Percentiles rank a stretch among this genome's conserved stretches.
Evolutionary conservation across 1,140 invertebrate genomes (phyloP).

Genomic region (Antheraea mylitta): DNA sequence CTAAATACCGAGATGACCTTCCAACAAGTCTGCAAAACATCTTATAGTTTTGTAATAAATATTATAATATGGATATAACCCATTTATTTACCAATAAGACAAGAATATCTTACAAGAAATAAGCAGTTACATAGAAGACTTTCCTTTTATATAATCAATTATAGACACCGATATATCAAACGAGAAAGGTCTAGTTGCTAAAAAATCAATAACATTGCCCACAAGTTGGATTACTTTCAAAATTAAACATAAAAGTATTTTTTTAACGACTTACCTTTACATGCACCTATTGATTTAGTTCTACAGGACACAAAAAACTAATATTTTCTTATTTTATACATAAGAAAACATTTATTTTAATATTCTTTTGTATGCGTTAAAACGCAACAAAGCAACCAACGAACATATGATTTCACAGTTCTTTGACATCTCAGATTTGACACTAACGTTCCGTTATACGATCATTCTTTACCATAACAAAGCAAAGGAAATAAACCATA

Average conservation of each 20-base stretch:
- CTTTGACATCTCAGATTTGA: conserved; percentile 8
- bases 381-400: conserved; percentile 30
- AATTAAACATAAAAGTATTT: conserved; percentile 3
- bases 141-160: not conserved
- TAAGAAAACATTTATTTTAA: conserved; percentile 35
- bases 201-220: conserved; percentile 58
- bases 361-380: conserved; percentile 31
- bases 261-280: conserved; percentile 32
- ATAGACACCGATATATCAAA: not conserved
- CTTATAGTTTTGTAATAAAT: not conserved
- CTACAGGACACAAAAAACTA: conserved; percentile 13
- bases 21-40: conserved; percentile 22
- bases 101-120: not conserved
- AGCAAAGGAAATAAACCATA: conserved; percentile 8
- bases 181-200: conserved; percentile 22
- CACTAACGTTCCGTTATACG: conserved; percentile 20
- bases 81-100: not conserved
- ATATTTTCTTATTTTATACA: conserved; percentile 16
- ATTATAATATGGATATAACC: not conserved
- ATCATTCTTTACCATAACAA: not conserved
- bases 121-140: not conserved
- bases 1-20: conserved; percentile 40
- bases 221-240: conserved; percentile 17
- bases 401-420: conserved; percentile 33
- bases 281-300: conserved; percentile 13